Evolutionary conservation across 2,888 invertebrate genomes (phyloP), one percentile per base, ranked within the genome.

Genomic region (Quadroppia sp.): DNA sequence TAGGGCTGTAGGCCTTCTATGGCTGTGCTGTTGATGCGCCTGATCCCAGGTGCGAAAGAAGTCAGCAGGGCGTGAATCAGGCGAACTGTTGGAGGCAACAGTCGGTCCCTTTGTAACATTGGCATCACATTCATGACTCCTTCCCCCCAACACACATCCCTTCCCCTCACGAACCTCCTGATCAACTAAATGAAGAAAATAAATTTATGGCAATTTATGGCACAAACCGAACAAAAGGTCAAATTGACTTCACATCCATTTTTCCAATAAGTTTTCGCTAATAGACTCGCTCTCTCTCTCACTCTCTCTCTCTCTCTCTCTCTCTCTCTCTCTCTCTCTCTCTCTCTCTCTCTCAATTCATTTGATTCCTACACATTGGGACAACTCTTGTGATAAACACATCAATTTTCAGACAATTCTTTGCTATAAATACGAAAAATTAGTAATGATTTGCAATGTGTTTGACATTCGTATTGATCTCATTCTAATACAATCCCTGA

Each of bases 31-130:
- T 59, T 59, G 59, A 59, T 59, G 59, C 20, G 36, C 64, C 64
- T 36, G 36, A 64, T 64, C 64, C 64, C 64, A 64, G 64, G 64
- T 64, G 64, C 64, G 64, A 61, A 64, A 64, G 36, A 64, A 64
- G 64, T 64, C 64, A 64, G 64, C 64, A n/a, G 64, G 64, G 64
- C 64, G 64, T 64, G 64, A 64, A 64, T 64, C 36, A 64, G 64
- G 64, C 36, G 36, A 64, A 64, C 64, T 64, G 64, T 64, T 64
- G 64, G 64, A 64, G 64, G 64, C 64, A 30, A 64, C 9, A 15
- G n/a, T 13, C 64, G 64, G 64, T 36, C 64, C 36, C 64, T 64
- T 64, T 64, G 64, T 32, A 36, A 36, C 20, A 36, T 25, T 56
- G 23, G 56, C 56, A 56, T 56, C 56, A 56, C 56, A 56, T 23